Conservation (phyloP, 2,113 vertebrate genomes). For the Rynchops niger region DNA sequence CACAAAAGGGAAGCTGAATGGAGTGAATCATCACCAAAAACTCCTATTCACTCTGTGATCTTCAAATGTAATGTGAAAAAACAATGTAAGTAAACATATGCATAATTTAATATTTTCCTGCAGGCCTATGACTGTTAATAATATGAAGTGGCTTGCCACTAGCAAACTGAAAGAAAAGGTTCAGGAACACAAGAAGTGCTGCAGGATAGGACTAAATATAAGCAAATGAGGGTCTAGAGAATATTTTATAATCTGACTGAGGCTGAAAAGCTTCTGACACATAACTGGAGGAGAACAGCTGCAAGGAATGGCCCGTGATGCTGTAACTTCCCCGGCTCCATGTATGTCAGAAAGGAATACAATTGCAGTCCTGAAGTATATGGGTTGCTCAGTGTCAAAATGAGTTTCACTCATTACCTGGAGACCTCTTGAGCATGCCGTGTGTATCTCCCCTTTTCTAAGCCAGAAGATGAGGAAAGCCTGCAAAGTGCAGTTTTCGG, state of each 20-base stretch:
- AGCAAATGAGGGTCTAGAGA: background rate
- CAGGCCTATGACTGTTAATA: background rate
- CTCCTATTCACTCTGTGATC: background rate
- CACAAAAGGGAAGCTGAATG: background rate
- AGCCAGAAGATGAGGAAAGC: background rate
- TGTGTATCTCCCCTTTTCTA: background rate
- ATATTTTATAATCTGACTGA: background rate
- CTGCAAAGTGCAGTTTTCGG: background rate
- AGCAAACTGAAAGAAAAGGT: background rate
- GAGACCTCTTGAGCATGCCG: background rate
- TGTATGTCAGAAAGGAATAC: background rate
- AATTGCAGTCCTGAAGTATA: background rate
- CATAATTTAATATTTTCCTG: conserved; percentile 11
- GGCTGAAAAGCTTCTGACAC: background rate
- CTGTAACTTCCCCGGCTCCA: background rate
- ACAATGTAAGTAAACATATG: background rate
- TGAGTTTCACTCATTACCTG: background rate
- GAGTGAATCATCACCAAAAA: background rate
- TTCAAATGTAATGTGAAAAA: background rate
- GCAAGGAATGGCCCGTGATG: background rate
- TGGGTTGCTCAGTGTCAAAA: background rate
- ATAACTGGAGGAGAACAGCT: background rate
- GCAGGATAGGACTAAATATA: background rate
- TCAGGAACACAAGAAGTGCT: background rate
- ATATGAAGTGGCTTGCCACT: background rate